Base-by-base conservation (phyloP, 2,888 invertebrate species). In the Dryobota labecula region DNA sequence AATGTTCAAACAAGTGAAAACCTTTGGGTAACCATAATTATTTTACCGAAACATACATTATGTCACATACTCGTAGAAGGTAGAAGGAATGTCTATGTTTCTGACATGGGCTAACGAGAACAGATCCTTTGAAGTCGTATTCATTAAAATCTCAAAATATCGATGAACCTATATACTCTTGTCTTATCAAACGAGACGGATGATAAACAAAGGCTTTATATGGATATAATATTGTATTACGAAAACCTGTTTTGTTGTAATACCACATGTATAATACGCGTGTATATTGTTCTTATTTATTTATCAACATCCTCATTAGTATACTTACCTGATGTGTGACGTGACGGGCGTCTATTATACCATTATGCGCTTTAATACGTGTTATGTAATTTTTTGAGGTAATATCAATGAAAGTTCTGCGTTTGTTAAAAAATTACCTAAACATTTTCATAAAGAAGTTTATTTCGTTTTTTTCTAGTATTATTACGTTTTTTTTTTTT, bases 101-200 rank as follows among this genome's bases (percentile, higher is more conserved):
- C 75, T 86, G 87, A 86, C 87, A 73, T 86, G 66, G 72, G 73
- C 64, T 88, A 86, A 87, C 81, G 76, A 88, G 86, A 83, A 57
- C 53, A 47, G 75, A 83, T 80, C 73, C 84, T 88, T 83, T 83
- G 87, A 89, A 86, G 83, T 83, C 62, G 70, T 82, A 86, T 77
- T 76, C 75, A 84, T 84, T 85, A 83, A 82, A 86, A 86, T 85
- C 84, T 84, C 58, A 77, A 64, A 57, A 76, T 84, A 85, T 84
- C 66, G 71, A 77, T 64, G 36, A 58, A 45, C 67, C 62, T 20
- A 30, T 30, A n/a, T 36, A 1, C 30, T 56, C 57, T 24, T 67
- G 76, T 72, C 73, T 76, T 73, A 79, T 75, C 64, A 76, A 57
- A 58, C 43, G n/a, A 67, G 56, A 70, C 56, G 43, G 24, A 27